Evolutionary conservation across 2,113 vertebrate genomes (phyloP), one percentile per base, ranked within the genome.

Genomic region (Euleptes europaea): DNA sequence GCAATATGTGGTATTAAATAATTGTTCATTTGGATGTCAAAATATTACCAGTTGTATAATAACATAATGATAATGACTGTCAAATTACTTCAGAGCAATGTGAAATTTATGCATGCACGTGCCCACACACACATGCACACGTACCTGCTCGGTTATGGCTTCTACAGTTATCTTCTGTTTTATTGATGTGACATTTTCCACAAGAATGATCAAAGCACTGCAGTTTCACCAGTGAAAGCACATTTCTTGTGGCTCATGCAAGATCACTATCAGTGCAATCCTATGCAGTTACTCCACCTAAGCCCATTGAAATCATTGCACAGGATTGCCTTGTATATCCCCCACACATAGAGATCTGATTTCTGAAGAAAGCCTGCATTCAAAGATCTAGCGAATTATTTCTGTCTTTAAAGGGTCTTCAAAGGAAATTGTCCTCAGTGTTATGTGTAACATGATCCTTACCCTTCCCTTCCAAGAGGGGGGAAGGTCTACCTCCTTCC

Each of bases 381-480:
- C 54, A 57, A 57, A 57, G 21, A 57, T 23, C 54, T 3, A 57
- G 21, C 17, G 54, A 88, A 67, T 10, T 54, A 57, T 54, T 26
- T 77, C 9, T 42, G n/a, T 1, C 51, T 84, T 84, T 69, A 0
- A 1, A 76, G 0, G 44, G 31, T 84, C 89, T 93, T 90, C 74
- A 72, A 77, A 78, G 51, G 67, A 19, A 76, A 14, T 72, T 87
- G 1, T 70, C 70, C 93, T 57, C 19, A 19, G 51, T 51, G 38
- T 70, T 92, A 57, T 69, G 69, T 26, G 71, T 73, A 91, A 84
- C 83, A 87, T 35, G 21, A 54, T 54, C 17, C 51, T 54, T 51
- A 2, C 14, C 51, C 51, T 54, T 54, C 51, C 51, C 15, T 54
- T 54, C 51, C 51, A 54, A 51, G 49, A 51, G 49, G 49, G 49